Base-by-base conservation (phyloP, 2,113 vertebrate genomes). In the Chlorodrepanis virens region DNA sequence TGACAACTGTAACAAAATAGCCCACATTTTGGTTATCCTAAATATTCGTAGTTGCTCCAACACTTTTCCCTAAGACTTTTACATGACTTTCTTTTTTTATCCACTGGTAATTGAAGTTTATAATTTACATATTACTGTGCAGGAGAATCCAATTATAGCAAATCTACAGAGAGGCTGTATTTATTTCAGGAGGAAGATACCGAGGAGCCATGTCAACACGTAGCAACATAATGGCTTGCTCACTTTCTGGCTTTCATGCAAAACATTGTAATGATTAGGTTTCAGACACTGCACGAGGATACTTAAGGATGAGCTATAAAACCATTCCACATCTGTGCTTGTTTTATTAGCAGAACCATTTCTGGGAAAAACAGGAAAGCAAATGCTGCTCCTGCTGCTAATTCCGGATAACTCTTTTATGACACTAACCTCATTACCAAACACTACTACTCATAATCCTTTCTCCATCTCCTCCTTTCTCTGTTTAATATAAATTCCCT, bases 71-170 rank as follows among this genome's bases (percentile, higher is more conserved):
- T 60, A 12, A 92, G 88, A 93, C 37, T 56, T 47, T 86, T 87
- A 42, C 27, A 77, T 29, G 52, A 64, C 56, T 94, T 94, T 92
- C 93, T 94, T 84, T 96, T 96, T 97, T 92, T 83, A 89, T 78
- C 57, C 80, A n/a, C 44, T 92, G 39, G 83, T 95, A 95, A 96
- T 90, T 95, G 83, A 87, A 86, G 64, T 89, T 96, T 81, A 94
- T 90, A 85, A 96, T 96, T 96, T 94, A 90, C 93, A 93, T 96
- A 94, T 96, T 95, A 96, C 64, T 75, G 85, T 95, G 92, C 92
- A 92, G 90, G 37, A 76, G 80, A 93, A 95, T 93, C 94, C 92
- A 94, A 80, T 96, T 95, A 94, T 52, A 93, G 77, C 56, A 92
- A 89, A 89, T 64, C 94, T 94, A 94, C 80, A 56, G 83, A 93